Base-by-base conservation (phyloP, 2,113 vertebrate genomes). In the Sceloporus undulatus region DNA sequence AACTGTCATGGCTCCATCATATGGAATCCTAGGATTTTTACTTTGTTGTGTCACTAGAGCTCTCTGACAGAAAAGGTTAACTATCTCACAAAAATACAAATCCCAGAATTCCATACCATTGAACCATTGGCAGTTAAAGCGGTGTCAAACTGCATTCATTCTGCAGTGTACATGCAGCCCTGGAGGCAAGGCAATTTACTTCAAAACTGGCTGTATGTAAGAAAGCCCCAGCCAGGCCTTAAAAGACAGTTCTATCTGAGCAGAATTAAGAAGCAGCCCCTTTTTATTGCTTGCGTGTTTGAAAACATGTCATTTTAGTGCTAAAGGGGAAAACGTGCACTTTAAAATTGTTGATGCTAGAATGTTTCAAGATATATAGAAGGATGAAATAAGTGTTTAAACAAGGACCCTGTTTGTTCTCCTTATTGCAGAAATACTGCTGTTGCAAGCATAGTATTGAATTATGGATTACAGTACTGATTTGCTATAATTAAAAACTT, bases 401-500 rank as follows among this genome's bases (percentile, higher is more conserved):
- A 76, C 34, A 76, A 62, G 40, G 11, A 23, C 54, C 38, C 16
- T 71, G 42, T 23, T 84, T 66, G 34, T 83, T 18, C 52, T 21
- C 66, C 70, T 70, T 5, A 16, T 5, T 78, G 40, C 76, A 59
- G 9, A 29, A 86, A 70, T 38, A 25, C 66, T 73, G 48, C 34
- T 59, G 25, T 73, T 70, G n/a, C 27, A 40, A 75, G 34, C 34
- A 76, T 40, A 42, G n/a, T 29, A 62, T 29, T 62, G n/a, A 75
- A 76, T 85, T 75, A 75, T 76, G 73, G 73, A 42, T 62, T 75
- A 25, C 25, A 62, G 52, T 40, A 40, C 10, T 62, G 71, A 75
- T 76, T 62, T 85, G 38, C 73, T 59, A 10, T 75, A 85, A 85
- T 76, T 75, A 85, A 62, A 71, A 85, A 10, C 54, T 76, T 85